Evolutionary conservation across 1,140 invertebrate species (phyloP), one percentile per base, ranked within the genome.

Genomic region (Pinna nobilis): DNA sequence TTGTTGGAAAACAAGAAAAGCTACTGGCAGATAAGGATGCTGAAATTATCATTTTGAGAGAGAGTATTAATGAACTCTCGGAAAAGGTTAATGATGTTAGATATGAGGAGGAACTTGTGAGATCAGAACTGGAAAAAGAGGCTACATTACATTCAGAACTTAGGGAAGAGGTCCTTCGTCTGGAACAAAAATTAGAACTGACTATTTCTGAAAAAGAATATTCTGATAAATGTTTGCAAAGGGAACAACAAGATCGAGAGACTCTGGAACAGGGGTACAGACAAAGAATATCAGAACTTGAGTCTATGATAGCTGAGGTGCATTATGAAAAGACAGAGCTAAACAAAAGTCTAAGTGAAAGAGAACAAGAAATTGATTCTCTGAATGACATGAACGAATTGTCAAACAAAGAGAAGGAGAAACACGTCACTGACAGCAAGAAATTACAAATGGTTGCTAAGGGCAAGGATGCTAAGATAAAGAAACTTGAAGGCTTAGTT

Each of bases 51-150:
- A 70, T 66, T 32, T 44, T 75, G 20, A 68, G 64, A 37, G 74
- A 78, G 18, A 64, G 50, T n/a, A 49, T 74, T 13, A 70, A 74
- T 23, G 70, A 81, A 20, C 64, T 81, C n/a, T 53, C 71, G 47
- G 69, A 74, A 49, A 77, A 72, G 55, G 70, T 77, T 20, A 70
- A 77, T 74, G 70, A 70, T 77, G 41, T 77, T 57, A 50, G 74
- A 68, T 73, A 68, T 77, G 66, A 82, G 63, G 67, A 80, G 64
- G 50, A 76, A 65, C 2, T 51, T 63, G 39, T 68, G 35, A 33
- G 68, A 61, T 61, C 72, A 72, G 66, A 70, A 50, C 25, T 70
- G 61, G 69, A 82, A 59, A 53, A 74, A 69, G n/a, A 61, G 25
- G 57, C 60, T 50, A 55, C 64, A 71, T 44, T 69, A 53, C 73